These are phyloP conservation scores for Phallusia fumigata DNA, from an alignment of 23 tunicate species.

Conservation along the genomic window DNA sequence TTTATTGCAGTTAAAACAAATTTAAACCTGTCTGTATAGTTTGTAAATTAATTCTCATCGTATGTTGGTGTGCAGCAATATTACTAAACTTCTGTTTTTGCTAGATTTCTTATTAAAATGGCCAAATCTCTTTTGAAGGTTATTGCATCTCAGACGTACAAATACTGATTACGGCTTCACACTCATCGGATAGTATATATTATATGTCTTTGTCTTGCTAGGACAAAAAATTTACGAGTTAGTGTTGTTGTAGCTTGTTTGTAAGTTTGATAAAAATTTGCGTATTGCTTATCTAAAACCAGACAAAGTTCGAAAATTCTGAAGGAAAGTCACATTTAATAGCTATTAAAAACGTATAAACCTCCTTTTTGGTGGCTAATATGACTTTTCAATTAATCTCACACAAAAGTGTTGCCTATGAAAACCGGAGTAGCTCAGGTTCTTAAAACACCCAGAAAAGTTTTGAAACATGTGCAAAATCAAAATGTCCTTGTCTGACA, in stretches of 20 bases:
- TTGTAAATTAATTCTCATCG: too few species aligned
- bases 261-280: background rate
- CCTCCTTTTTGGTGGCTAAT: too few species aligned
- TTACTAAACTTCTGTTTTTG: background rate
- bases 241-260: background rate
- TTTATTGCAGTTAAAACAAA: too few species aligned
- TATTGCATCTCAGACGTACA: background rate
- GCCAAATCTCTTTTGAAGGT: conserved; percentile 15
- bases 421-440: too few species aligned
- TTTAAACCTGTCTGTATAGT: too few species aligned
- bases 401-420: too few species aligned
- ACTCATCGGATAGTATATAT: background rate
- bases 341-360: too few species aligned
- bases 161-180: conserved; percentile 4
- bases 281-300: background rate
- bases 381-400: too few species aligned
- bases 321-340: background rate
- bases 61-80: too few species aligned
- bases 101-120: conserved; percentile 8
- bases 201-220: background rate
- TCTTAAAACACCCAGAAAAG: too few species aligned
- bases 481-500: background rate
- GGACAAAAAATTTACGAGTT: background rate
- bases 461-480: too few species aligned
- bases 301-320: background rate